Evolutionary conservation across 1,140 invertebrate genomes (phyloP), one percentile per base, ranked within the genome.

Genomic region (Megalopta genalis): DNA sequence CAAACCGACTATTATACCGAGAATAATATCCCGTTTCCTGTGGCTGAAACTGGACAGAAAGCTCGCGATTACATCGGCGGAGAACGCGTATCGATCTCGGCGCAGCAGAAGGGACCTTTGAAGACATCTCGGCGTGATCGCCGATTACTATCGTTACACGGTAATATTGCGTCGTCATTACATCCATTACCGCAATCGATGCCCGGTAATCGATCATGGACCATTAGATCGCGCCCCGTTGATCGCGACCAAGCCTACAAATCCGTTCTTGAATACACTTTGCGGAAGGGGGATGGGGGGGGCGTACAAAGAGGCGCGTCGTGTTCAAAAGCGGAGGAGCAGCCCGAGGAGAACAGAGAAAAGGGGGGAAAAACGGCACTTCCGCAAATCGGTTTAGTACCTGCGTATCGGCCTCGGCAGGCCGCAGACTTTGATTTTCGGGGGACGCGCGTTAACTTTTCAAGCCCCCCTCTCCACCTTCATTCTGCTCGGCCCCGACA

Each of bases 181-280:
- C 72, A 78, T 32, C 69, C 10, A 78, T 72, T 78, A 78, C 69
- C 37, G 46, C 59, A 59, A 78, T 72, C 76, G 76, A 78, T 72
- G 68, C 18, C n/a, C 23, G 65, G 46, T 52, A 72, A 72, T 77
- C 76, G 67, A 77, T 77, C 74, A 62, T 68, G 52, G 73, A 76
- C 67, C 73, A 70, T 78, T 78, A 72, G 76, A 78, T 78, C 75
- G 46, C 63, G 64, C 37, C 23, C 49, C 49, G 49, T 62, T 10
- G 57, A 76, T 76, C 76, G 42, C 59, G 57, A 49, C 60, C 59
- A 52, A 57, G 68, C 49, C 60, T 72, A 72, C 60, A n/a, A 63
- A 78, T 78, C 49, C 57, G 25, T 71, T 78, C 37, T n/a, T 14
- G 12, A 21, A 18, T 25, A 14, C 25, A 59, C 27, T 12, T 71